Conservation (phyloP, 2,797 vertebrate genomes). For the Ataeniobius toweri region DNA sequence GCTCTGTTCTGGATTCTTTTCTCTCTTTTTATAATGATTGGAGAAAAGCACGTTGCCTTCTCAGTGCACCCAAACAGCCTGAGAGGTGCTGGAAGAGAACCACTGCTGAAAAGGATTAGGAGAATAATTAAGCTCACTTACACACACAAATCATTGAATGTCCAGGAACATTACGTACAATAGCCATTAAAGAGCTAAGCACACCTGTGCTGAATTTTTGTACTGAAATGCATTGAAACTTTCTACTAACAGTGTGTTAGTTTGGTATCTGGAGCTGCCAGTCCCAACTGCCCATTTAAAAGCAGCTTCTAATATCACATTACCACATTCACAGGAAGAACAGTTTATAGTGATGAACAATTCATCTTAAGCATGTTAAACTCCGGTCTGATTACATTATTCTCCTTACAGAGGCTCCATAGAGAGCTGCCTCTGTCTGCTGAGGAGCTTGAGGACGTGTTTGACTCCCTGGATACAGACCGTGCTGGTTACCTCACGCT, state of each 20-base stretch:
- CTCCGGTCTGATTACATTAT: constrained; percentile 29
- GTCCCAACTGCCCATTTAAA: background rate
- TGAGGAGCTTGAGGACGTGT: constrained; percentile 90
- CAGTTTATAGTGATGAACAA: too few relatives aligned
- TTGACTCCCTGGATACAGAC: constrained; percentile 88
- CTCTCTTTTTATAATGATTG: constrained; percentile 14
- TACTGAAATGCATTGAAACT: constrained; percentile 11
- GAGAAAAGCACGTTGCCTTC: constrained; percentile 35
- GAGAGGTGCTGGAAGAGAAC: constrained; percentile 35
- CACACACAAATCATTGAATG: background rate
- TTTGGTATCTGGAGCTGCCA: background rate
- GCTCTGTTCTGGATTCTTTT: background rate
- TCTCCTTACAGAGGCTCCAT: constrained; percentile 84
- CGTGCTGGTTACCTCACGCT: constrained; percentile 86
- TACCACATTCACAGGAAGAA: background rate
- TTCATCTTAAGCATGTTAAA: background rate
- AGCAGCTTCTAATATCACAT: background rate
- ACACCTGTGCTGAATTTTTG: constrained; percentile 18
- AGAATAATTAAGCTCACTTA: constrained; percentile 14
- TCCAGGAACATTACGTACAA: constrained; percentile 26
- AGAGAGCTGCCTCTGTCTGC: constrained; percentile 86
- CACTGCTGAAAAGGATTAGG: constrained; percentile 50
- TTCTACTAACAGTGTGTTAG: constrained; percentile 21
- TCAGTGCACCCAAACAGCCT: constrained; percentile 10
- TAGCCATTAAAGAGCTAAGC: constrained; percentile 25